Conservation (phyloP, 2,113 vertebrate genomes). For the Casuarius casuarius region DNA sequence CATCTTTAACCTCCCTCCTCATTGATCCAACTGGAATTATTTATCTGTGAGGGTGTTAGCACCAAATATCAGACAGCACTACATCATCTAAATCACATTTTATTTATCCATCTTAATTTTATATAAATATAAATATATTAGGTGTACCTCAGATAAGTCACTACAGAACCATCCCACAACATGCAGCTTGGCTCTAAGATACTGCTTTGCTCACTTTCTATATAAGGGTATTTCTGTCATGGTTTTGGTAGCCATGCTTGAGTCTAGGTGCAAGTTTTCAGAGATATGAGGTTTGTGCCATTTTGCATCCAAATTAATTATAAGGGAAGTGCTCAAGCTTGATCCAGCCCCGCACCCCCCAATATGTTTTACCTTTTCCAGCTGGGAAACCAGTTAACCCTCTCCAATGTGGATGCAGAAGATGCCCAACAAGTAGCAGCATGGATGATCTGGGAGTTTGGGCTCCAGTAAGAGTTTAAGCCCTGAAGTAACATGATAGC, state of each 20-base stretch:
- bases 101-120: background rate
- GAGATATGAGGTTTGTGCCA: background rate
- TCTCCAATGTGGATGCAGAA: background rate
- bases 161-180: too few relatives aligned
- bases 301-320: background rate
- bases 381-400: background rate
- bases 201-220: background rate
- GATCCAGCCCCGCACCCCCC: background rate
- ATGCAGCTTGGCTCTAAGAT: background rate
- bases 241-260: background rate
- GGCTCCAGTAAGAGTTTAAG: background rate
- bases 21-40: background rate
- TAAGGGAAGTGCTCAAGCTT: background rate
- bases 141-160: too few relatives aligned
- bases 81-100: background rate
- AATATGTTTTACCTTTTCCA: background rate
- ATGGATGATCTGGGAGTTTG: background rate
- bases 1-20: background rate
- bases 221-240: background rate
- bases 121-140: too few relatives aligned
- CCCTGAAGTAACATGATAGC: background rate
- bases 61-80: background rate
- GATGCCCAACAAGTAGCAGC: fast-evolving
- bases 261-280: background rate
- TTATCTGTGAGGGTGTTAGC: background rate